A percentile compares a stretch with the other conserved stretches of the same genome.
These are phyloP conservation scores for Papilio glaucus DNA, from an alignment of 1,140 invertebrate species.

Conservation along the genomic window DNA sequence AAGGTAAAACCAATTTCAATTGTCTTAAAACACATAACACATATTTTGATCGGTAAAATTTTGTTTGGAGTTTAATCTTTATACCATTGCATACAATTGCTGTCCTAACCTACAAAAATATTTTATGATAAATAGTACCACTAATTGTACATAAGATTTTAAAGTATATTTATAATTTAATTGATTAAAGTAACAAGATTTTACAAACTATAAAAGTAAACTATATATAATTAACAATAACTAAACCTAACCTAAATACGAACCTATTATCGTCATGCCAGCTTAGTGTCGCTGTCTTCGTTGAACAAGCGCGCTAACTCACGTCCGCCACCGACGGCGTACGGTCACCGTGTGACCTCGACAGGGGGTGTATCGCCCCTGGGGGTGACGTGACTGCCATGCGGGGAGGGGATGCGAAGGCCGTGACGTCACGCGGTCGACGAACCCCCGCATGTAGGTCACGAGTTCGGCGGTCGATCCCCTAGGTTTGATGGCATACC, in stretches of 20 bases:
- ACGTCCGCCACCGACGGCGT: conserved; percentile 51
- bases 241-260: conserved; percentile 22
- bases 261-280: conserved; percentile 83
- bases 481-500: conserved; percentile 46
- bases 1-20: no score
- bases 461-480: conserved; percentile 68
- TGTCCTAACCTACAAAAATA: not conserved
- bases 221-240: not conserved
- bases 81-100: no score
- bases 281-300: conserved; percentile 43
- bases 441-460: conserved; percentile 73
- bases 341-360: conserved; percentile 71
- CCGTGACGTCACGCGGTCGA: conserved; percentile 77
- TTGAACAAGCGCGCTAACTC: conserved; percentile 35
- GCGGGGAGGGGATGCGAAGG: conserved; percentile 49
- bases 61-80: no score
- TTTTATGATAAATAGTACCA: no score
- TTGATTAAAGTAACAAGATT: no score
- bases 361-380: conserved; percentile 58
- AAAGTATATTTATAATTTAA: no score
- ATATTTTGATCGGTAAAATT: no score
- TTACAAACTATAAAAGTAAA: not conserved
- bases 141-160: no score
- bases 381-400: conserved; percentile 52
- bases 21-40: no score